Conservation (phyloP, 2,888 invertebrate genomes). For the Orchesella flavescens region DNA sequence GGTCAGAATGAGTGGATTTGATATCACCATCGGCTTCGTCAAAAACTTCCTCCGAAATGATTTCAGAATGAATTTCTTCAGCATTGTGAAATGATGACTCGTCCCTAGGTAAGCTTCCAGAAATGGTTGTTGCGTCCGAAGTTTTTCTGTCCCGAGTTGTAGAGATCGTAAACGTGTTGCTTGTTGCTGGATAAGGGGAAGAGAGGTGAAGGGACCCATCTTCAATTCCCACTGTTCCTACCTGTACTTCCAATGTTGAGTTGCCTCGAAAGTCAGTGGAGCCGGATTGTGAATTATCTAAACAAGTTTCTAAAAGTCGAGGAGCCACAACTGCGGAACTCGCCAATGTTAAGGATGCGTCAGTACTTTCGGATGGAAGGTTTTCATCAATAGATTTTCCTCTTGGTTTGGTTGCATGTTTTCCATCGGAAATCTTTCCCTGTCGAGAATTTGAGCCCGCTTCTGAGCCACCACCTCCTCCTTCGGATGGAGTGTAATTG, state of each 20-base stretch:
- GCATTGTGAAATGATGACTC: constrained; percentile 62
- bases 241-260: constrained; percentile 47
- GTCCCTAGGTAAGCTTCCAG: constrained; percentile 65
- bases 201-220: constrained; percentile 45
- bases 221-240: constrained; percentile 40
- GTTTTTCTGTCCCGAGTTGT: constrained; percentile 58
- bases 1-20: constrained; percentile 34
- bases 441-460: background rate
- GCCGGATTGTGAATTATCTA: constrained; percentile 46
- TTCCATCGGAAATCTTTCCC: background rate
- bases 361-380: background rate
- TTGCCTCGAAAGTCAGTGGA: constrained; percentile 16
- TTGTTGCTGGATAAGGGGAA: constrained; percentile 50
- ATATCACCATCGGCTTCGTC: constrained; percentile 2
- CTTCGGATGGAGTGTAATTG: constrained; percentile 43
- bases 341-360: background rate
- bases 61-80: constrained; percentile 57
- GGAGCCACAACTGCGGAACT: constrained; percentile 10
- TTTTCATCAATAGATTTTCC: background rate
- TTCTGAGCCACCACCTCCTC: constrained; percentile 9
- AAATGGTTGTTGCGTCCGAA: constrained; percentile 65
- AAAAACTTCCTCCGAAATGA: constrained; percentile 56
- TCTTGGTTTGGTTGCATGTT: background rate
- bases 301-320: constrained; percentile 54
- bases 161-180: constrained; percentile 50